Evolutionary conservation across 2,888 invertebrate genomes (phyloP).

Genomic region (Yponomeuta cagnagella): DNA sequence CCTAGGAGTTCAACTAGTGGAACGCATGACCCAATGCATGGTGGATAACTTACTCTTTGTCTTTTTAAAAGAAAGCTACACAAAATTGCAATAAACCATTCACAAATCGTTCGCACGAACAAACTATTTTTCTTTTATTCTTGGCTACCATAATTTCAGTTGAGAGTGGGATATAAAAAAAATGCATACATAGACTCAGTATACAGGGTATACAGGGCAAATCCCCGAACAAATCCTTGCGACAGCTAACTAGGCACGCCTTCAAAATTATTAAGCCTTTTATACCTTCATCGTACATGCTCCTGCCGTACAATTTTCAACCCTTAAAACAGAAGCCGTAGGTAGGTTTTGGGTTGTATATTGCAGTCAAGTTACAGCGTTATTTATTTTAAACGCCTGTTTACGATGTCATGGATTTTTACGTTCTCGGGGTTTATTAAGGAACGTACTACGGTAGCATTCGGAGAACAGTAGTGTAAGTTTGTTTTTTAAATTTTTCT

Average conservation of each 20-base stretch:
- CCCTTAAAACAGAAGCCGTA: slow-evolving; percentile 20
- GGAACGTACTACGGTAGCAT: slow-evolving; percentile 31
- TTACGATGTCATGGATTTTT: slow-evolving; percentile 66
- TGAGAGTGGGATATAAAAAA: slow-evolving; percentile 42
- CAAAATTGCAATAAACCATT: not conserved
- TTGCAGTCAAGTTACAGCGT: slow-evolving; percentile 28
- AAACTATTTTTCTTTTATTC: not conserved
- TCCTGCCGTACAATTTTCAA: slow-evolving; percentile 24
- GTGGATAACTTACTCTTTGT: too few species aligned
- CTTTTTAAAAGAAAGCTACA: too few species aligned
- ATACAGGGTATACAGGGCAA: slow-evolving; percentile 34
- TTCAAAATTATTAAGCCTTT: slow-evolving; percentile 69
- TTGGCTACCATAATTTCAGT: slow-evolving; percentile 56
- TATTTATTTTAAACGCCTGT: slow-evolving; percentile 46
- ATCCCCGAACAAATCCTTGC: slow-evolving; percentile 57
- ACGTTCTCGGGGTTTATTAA: slow-evolving; percentile 57
- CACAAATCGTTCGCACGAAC: not conserved
- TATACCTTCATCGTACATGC: slow-evolving; percentile 29
- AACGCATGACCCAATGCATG: too few species aligned
- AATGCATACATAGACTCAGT: not conserved
- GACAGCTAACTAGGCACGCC: slow-evolving; percentile 68
- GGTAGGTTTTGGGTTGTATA: slow-evolving; percentile 23
- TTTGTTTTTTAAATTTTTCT: not conserved
- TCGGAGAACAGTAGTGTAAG: not conserved
- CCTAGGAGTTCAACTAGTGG: too few species aligned